Conservation (phyloP, 2,888 invertebrate genomes). For the Orthonychiurus folsomi region DNA sequence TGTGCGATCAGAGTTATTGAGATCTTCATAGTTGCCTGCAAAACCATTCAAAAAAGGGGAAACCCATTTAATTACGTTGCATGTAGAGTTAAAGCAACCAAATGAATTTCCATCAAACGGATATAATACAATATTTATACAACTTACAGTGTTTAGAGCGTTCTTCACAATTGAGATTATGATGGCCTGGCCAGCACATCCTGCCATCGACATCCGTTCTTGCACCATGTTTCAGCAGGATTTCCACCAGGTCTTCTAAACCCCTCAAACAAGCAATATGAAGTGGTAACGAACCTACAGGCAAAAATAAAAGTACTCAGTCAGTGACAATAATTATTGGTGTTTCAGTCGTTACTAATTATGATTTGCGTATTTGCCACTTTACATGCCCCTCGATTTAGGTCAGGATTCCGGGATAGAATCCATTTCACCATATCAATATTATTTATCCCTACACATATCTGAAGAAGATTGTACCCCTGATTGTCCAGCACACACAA, state of each 20-base stretch:
- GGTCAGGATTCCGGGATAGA: slow-evolving; percentile 55
- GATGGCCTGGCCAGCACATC: slow-evolving; percentile 60
- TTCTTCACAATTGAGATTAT: slow-evolving; percentile 61
- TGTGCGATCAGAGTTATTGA: slow-evolving; percentile 41
- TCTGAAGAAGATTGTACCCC: slow-evolving; percentile 63
- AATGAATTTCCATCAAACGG: too few species aligned
- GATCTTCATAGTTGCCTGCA: slow-evolving; percentile 10
- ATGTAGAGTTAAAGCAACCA: too few species aligned
- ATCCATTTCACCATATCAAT: slow-evolving; percentile 61
- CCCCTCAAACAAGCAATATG: slow-evolving; percentile 60
- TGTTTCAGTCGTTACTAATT: too few species aligned
- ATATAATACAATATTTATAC: neutral
- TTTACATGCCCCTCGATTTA: slow-evolving; percentile 64
- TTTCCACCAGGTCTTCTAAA: slow-evolving; percentile 59
- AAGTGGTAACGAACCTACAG: slow-evolving; percentile 3
- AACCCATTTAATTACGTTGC: too few species aligned
- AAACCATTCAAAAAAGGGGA: neutral
- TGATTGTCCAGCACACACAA: slow-evolving; percentile 57
- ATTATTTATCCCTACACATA: slow-evolving; percentile 62
- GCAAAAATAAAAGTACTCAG: too few species aligned
- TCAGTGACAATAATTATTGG: too few species aligned
- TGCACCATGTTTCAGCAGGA: slow-evolving; percentile 60
- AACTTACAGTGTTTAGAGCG: slow-evolving; percentile 54
- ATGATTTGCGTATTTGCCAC: too few species aligned
- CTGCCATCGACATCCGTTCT: slow-evolving; percentile 61